phyloP scores from a whole-genome alignment of 2,797 vertebrate species.

The Catharus ustulatus region DNA sequence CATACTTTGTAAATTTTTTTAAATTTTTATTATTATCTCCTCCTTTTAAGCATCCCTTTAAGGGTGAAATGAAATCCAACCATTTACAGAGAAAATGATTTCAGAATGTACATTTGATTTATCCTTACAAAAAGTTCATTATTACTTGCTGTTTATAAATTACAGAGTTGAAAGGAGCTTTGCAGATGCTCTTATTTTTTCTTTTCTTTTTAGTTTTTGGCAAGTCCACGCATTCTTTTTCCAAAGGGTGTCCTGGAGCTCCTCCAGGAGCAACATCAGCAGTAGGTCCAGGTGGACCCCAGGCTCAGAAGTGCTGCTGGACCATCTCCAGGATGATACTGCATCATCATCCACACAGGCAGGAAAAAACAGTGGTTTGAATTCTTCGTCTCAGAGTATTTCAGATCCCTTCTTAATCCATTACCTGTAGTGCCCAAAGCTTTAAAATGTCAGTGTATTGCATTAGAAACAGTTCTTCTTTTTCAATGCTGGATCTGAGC shows the following conservation, averaged over 20 bases:
- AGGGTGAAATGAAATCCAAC: slow-evolving; percentile 86
- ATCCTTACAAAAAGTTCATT: slow-evolving; percentile 79
- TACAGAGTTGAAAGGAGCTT: slow-evolving; percentile 68
- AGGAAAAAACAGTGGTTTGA: slow-evolving; percentile 45
- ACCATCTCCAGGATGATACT: not conserved
- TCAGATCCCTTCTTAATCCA: slow-evolving; percentile 46
- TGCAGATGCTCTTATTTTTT: slow-evolving; percentile 35
- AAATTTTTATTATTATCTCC: slow-evolving; percentile 78
- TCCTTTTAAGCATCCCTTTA: slow-evolving; percentile 84
- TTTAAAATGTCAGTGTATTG: slow-evolving; percentile 54
- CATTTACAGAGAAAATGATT: slow-evolving; percentile 88
- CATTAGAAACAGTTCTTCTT: slow-evolving; percentile 4
- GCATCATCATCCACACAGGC: not conserved
- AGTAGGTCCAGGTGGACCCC: not conserved
- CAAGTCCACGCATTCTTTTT: slow-evolving; percentile 41
- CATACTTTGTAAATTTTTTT: slow-evolving; percentile 71
- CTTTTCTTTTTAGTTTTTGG: not conserved
- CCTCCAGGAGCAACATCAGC: not conserved
- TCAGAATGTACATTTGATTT: slow-evolving; percentile 83
- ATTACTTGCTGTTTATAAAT: slow-evolving; percentile 77
- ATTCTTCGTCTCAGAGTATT: slow-evolving; percentile 4
- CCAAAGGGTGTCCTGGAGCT: not conserved
- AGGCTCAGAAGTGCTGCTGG: not conserved
- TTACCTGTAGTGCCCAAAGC: slow-evolving; percentile 13
- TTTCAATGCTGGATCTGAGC: not conserved